These are phyloP conservation scores for Halcyon chelicuti DNA, from an alignment of 2,797 vertebrate genomes.

Conservation along the genomic window DNA sequence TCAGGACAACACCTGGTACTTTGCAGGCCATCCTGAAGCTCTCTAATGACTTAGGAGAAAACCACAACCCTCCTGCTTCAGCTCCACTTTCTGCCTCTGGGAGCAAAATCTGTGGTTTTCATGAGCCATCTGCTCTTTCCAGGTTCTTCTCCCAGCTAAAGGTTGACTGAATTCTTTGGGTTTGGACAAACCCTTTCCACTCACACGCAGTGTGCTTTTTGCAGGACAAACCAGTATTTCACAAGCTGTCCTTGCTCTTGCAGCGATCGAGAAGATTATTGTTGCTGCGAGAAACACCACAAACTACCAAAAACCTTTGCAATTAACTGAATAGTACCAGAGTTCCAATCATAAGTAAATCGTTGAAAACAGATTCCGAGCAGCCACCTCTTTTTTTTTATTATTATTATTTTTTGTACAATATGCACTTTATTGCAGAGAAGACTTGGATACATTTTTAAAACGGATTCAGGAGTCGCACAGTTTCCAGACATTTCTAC, in stretches of 20 bases:
- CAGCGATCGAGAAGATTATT: not conserved
- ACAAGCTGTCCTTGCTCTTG: not conserved
- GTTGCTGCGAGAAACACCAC: not conserved
- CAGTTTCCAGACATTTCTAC: not conserved
- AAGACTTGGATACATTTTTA: not conserved
- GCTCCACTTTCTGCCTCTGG: not conserved
- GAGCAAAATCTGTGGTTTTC: not conserved
- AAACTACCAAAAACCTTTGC: not conserved
- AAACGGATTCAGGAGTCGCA: conserved; percentile 3
- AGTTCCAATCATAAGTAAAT: not conserved
- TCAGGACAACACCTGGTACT: not conserved
- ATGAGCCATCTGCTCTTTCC: not conserved
- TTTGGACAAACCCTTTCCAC: not conserved
- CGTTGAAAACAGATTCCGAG: not conserved
- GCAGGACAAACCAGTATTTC: not conserved
- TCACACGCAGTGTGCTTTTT: not conserved
- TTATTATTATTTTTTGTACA: not conserved
- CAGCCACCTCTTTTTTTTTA: not conserved
- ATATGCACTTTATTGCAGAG: conserved; percentile 68
- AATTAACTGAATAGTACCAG: not conserved
- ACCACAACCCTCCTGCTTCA: not conserved
- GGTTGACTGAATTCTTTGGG: not conserved
- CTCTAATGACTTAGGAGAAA: not conserved
- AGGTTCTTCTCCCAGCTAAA: not conserved
- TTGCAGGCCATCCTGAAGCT: not conserved